Percentiles rank a stretch among this genome's conserved stretches.
Evolutionary conservation across 2,113 vertebrate genomes (phyloP).

Genomic region (Zosterops lateralis): DNA sequence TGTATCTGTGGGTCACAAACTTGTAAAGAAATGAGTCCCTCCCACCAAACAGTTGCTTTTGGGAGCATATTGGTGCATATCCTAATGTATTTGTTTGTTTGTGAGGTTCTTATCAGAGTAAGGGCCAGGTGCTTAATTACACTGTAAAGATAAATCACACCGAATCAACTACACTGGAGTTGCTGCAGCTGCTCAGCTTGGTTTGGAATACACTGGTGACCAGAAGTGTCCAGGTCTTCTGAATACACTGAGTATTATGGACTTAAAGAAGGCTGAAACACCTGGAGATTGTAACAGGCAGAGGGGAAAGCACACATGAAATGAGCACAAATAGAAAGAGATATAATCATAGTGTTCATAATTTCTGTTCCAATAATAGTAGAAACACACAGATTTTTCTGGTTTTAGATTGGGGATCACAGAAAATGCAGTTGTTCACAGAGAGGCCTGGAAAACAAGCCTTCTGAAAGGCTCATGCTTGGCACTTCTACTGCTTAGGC

Average conservation of each 20-base stretch:
- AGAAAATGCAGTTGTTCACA: not conserved
- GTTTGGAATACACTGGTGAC: not conserved
- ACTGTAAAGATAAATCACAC: not conserved
- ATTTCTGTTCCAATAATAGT: not conserved
- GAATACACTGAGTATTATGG: not conserved
- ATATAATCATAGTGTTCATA: not conserved
- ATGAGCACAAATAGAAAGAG: not conserved
- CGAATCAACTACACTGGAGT: rapidly evolving
- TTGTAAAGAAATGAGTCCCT: not conserved
- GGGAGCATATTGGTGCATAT: not conserved
- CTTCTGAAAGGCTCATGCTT: not conserved
- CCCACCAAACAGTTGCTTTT: not conserved
- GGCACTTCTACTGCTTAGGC: not conserved
- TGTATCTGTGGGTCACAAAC: not conserved
- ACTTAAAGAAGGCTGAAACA: not conserved
- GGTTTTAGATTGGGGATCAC: not conserved
- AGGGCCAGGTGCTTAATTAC: not conserved
- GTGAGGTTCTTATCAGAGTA: not conserved
- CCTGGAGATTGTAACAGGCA: not conserved
- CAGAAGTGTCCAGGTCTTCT: not conserved
- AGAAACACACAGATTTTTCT: not conserved
- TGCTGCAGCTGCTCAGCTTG: not conserved
- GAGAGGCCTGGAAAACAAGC: not conserved
- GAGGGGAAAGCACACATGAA: not conserved
- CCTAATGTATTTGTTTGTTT: not conserved